phyloP scores from a whole-genome alignment of 2,797 vertebrate species.

The Phataginus tricuspis region DNA sequence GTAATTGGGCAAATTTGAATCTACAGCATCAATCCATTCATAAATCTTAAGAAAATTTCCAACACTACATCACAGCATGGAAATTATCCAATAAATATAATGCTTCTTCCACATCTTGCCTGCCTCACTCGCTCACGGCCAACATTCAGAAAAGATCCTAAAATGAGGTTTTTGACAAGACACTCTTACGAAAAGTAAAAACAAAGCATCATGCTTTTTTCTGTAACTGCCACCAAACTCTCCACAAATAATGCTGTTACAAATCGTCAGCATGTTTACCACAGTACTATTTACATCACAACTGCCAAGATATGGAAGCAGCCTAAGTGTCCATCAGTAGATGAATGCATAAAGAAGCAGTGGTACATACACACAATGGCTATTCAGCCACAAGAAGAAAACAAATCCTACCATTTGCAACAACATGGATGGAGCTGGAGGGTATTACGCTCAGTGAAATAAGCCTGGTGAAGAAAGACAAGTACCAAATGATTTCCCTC shows the following conservation, averaged over 20 bases:
- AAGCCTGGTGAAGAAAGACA: too few relatives aligned
- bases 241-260: neutral
- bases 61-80: neutral
- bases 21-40: neutral
- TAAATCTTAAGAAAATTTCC: neutral
- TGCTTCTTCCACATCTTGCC: neutral
- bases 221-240: neutral
- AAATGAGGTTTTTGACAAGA: conserved; percentile 22
- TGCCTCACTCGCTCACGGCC: neutral
- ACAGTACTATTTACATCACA: too few relatives aligned
- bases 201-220: neutral
- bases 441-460: too few relatives aligned
- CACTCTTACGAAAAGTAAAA: neutral
- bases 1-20: conserved; percentile 12
- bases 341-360: too few relatives aligned
- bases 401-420: too few relatives aligned
- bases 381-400: too few relatives aligned
- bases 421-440: too few relatives aligned
- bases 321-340: too few relatives aligned
- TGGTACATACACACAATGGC: too few relatives aligned
- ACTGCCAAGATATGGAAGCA: too few relatives aligned
- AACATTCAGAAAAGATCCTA: conserved; percentile 8
- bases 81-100: conserved; percentile 42
- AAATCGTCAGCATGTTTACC: neutral
- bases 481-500: too few relatives aligned